These are phyloP conservation scores for Eupithecia centaureata DNA, from an alignment of 2,888 invertebrate species.

Conservation along the genomic window DNA sequence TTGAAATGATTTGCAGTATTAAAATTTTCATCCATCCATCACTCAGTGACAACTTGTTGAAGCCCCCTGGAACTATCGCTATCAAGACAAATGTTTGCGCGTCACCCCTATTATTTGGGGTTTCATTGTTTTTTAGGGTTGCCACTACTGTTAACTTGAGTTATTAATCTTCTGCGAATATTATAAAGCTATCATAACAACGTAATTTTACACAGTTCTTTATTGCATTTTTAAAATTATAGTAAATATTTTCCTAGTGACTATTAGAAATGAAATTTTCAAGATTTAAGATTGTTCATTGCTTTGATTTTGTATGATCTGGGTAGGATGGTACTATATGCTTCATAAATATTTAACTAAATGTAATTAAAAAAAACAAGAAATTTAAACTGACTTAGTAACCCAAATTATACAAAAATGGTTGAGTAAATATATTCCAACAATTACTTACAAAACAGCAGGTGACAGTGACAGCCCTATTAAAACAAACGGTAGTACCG, in stretches of 20 bases:
- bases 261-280: too few relatives aligned
- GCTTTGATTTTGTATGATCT: too few relatives aligned
- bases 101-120: constrained; percentile 78
- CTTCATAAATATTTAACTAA: too few relatives aligned
- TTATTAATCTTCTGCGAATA: too few relatives aligned
- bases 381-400: too few relatives aligned
- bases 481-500: constrained; percentile 55
- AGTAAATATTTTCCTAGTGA: too few relatives aligned
- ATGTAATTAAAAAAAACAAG: too few relatives aligned
- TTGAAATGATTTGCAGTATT: neutral
- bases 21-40: constrained; percentile 9
- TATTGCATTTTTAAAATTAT: too few relatives aligned
- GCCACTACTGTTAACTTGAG: neutral
- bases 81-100: constrained; percentile 75
- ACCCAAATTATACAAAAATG: neutral
- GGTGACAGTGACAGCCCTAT: constrained; percentile 64
- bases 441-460: neutral
- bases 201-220: too few relatives aligned
- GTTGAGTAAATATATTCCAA: neutral
- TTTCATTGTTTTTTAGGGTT: constrained; percentile 75
- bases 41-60: constrained; percentile 66
- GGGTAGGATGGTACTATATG: too few relatives aligned
- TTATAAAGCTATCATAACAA: neutral
- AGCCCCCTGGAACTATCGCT: constrained; percentile 45
- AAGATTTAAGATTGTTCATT: too few relatives aligned